These are phyloP conservation scores for Mythimna ferrago DNA, from an alignment of 2,888 invertebrate species.

Conservation along the genomic window DNA sequence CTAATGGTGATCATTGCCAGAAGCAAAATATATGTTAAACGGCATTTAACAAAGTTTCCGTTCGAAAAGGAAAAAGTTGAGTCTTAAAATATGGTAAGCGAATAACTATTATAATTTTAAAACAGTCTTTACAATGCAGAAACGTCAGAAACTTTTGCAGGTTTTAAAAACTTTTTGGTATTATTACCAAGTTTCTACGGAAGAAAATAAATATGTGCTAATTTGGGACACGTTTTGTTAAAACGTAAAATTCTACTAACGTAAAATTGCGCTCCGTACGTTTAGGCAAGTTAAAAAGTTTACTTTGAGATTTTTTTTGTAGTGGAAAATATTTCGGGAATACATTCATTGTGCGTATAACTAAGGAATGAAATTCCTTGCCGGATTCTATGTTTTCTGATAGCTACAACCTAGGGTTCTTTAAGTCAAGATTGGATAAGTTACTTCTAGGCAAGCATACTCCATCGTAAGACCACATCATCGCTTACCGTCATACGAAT, in stretches of 20 bases:
- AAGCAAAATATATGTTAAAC: conserved; percentile 18
- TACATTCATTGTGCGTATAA: no score
- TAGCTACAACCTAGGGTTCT: no score
- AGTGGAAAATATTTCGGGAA: no score
- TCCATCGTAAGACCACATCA: no score
- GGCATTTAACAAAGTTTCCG: conserved; percentile 21
- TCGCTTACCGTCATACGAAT: no score
- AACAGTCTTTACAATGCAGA: conserved; percentile 32
- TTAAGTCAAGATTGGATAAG: no score
- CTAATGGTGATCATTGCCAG: neutral
- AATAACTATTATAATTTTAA: conserved; percentile 52
- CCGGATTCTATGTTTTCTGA: no score
- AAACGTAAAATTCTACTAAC: neutral
- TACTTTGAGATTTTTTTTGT: no score
- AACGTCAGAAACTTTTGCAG: conserved; percentile 23
- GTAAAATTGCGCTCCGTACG: no score
- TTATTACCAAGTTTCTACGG: conserved; percentile 4
- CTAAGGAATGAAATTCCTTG: no score
- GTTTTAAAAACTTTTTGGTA: conserved; percentile 26
- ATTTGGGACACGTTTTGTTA: neutral
- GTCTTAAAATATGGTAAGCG: conserved; percentile 43
- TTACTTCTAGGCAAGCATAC: no score
- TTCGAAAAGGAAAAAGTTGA: conserved; percentile 21
- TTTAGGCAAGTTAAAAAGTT: no score
- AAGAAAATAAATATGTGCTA: conserved; percentile 27